phyloP scores from a whole-genome alignment of 2,888 invertebrate species.

The Phytoseiulus persimilis region DNA sequence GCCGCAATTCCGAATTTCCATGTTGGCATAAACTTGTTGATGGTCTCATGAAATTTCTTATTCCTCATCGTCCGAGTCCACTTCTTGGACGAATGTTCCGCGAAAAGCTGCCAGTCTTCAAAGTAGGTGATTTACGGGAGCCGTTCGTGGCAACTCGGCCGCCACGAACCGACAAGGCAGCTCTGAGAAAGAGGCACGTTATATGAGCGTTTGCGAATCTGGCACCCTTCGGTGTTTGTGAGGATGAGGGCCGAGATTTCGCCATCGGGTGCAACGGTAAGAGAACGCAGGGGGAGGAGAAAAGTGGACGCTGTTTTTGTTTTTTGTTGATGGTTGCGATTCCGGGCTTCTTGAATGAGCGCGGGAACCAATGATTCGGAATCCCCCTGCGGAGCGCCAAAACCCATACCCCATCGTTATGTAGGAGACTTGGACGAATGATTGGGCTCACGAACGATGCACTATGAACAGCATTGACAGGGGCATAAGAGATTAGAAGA shows the following conservation, averaged over 20 bases:
- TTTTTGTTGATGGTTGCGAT: too few species aligned
- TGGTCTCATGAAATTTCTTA: background rate
- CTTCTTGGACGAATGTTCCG: background rate
- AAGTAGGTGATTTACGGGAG: background rate
- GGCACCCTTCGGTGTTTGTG: background rate
- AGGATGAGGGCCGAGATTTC: background rate
- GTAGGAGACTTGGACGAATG: too few species aligned
- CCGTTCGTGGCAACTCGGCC: background rate
- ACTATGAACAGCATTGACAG: too few species aligned
- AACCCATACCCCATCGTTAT: too few species aligned
- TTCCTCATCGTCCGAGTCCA: background rate
- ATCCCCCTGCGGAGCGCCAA: too few species aligned
- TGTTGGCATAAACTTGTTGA: background rate
- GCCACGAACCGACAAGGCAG: background rate
- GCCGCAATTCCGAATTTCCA: background rate
- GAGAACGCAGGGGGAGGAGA: background rate
- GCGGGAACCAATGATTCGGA: too few species aligned
- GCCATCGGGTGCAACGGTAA: too few species aligned
- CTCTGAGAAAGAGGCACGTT: background rate
- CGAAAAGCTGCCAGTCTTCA: background rate
- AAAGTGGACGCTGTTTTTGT: background rate
- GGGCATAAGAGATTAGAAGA: too few species aligned
- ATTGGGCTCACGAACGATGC: too few species aligned
- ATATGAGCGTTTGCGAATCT: background rate
- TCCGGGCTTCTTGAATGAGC: too few species aligned